A percentile compares a stretch with the other conserved stretches of the same genome.
These are phyloP conservation scores for Drosophila sturtevanti DNA, from an alignment of 1,140 invertebrate genomes.

Conservation along the genomic window DNA sequence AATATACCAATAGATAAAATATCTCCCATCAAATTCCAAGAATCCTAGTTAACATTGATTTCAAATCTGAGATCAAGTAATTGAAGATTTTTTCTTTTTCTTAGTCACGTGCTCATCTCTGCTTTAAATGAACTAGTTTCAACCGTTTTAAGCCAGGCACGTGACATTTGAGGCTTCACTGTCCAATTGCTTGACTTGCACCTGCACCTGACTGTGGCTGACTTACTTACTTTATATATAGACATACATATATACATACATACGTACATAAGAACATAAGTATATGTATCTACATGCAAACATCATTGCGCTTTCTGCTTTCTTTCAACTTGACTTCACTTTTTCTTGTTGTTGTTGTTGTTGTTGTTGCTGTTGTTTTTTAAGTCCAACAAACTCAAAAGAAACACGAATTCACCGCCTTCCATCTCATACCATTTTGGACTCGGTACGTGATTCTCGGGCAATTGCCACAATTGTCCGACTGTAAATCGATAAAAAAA, in stretches of 20 bases:
- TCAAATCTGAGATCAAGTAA: not conserved
- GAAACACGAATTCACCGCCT: constrained; percentile 7
- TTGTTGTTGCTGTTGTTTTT: not conserved
- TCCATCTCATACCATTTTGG: not conserved
- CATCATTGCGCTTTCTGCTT: constrained; percentile 4
- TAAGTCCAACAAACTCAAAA: constrained; percentile 1
- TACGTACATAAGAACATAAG: not conserved
- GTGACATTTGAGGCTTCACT: constrained; percentile 40
- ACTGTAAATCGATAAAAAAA: constrained; percentile 40
- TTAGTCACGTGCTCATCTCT: constrained; percentile 4
- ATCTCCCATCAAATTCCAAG: not conserved
- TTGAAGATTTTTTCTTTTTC: not conserved
- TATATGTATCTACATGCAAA: not conserved
- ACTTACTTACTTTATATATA: constrained; percentile 19
- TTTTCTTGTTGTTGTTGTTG: not conserved
- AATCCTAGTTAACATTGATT: not conserved
- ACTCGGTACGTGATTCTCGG: constrained; percentile 60
- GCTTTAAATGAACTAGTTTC: constrained; percentile 7
- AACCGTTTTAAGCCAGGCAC: constrained; percentile 4
- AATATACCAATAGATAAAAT: not conserved
- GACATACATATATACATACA: not conserved
- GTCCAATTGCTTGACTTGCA: constrained; percentile 5
- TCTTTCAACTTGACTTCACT: constrained; percentile 7
- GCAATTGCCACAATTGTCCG: constrained; percentile 54
- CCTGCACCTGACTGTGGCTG: constrained; percentile 50